Evolutionary conservation across 1,140 invertebrate genomes (phyloP).

Genomic region (Camponotus pennsylvanicus): DNA sequence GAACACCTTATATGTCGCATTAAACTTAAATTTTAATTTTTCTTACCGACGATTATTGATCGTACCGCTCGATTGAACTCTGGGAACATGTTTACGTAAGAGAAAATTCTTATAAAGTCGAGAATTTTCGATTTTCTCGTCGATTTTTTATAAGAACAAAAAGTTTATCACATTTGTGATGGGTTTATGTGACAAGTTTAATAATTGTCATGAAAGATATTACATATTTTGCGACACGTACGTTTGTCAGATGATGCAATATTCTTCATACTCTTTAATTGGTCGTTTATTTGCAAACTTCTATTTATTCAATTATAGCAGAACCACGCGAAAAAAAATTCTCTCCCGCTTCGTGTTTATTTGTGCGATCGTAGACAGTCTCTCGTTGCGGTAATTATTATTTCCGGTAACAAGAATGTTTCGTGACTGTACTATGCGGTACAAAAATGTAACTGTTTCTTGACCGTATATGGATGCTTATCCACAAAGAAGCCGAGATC

Average conservation of each 20-base stretch:
- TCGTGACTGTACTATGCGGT: not conserved
- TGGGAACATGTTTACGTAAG: not conserved
- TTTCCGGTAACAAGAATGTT: constrained; percentile 27
- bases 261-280: not conserved
- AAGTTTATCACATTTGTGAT: not conserved
- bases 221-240: not conserved
- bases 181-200: not conserved
- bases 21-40: constrained; percentile 37
- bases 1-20: not conserved
- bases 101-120: not conserved
- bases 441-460: constrained; percentile 47
- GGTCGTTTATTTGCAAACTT: not conserved
- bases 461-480: not conserved
- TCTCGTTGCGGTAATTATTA: not conserved
- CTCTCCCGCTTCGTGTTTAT: not conserved
- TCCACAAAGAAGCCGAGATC: not conserved
- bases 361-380: not conserved
- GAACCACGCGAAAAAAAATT: not conserved
- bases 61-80: constrained; percentile 34
- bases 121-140: constrained; percentile 11
- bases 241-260: not conserved
- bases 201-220: not conserved
- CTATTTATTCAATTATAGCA: not conserved
- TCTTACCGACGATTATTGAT: constrained; percentile 38
- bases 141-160: not conserved